Percentiles rank a stretch among this genome's conserved stretches.
Evolutionary conservation across 92 coral and sea anemone species (phyloP).

Genomic region (Pocillopora grandis): DNA sequence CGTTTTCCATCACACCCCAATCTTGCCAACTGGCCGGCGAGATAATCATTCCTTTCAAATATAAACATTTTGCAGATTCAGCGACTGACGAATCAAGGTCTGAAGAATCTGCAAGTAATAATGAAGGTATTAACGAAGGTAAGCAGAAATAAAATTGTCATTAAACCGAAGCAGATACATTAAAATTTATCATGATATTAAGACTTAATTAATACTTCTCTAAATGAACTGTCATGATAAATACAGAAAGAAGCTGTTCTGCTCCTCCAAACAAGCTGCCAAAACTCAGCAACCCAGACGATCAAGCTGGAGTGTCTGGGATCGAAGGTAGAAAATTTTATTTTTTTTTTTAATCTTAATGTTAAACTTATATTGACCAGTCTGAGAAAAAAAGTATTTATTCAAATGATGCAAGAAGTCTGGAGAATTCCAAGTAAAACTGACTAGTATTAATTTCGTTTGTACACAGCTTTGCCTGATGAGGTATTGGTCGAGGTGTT

Average conservation of each 20-base stretch:
- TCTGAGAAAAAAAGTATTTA: too few species aligned
- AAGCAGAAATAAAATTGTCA: constrained; percentile 50
- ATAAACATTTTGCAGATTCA: constrained; percentile 54
- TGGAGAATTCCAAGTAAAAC: too few species aligned
- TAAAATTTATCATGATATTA: constrained; percentile 11
- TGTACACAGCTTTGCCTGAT: too few species aligned
- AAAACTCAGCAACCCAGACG: constrained; percentile 47
- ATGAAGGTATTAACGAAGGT: constrained; percentile 43
- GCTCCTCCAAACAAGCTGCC: constrained; percentile 50
- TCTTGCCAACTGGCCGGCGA: constrained; percentile 20
- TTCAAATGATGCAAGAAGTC: too few species aligned
- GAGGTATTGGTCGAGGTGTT: too few species aligned
- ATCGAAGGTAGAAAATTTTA: constrained; percentile 1
- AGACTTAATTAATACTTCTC: neutral
- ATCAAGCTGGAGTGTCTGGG: constrained; percentile 43
- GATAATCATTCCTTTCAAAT: constrained; percentile 44
- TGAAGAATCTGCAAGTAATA: constrained; percentile 34
- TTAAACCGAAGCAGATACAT: constrained; percentile 26
- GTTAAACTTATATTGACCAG: too few species aligned
- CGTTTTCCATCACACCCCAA: constrained; percentile 15
- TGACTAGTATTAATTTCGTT: too few species aligned
- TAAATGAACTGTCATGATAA: constrained; percentile 29
- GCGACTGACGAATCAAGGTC: constrained; percentile 35
- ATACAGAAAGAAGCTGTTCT: neutral
- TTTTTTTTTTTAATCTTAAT: too few species aligned